These are phyloP conservation scores for Listronotus oregonensis DNA, from an alignment of 1,140 invertebrate species.

Conservation along the genomic window DNA sequence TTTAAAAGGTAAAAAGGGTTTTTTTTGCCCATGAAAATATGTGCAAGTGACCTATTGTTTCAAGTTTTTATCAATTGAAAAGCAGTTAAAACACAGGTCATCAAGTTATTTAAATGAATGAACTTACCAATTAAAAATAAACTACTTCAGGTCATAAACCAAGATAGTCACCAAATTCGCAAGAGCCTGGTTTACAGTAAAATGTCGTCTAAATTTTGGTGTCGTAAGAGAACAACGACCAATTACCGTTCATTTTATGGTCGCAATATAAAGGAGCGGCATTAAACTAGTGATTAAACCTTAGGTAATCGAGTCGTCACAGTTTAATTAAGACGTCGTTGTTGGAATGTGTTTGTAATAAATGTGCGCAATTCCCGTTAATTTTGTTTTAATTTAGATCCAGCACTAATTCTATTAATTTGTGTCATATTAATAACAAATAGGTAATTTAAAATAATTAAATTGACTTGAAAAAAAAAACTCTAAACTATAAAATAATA, in stretches of 20 bases:
- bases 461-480: no score
- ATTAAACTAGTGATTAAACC: constrained; percentile 30
- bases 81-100: no score
- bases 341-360: constrained; percentile 29
- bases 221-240: constrained; percentile 21
- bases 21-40: no score
- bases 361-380: constrained; percentile 18
- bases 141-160: constrained; percentile 3
- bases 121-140: constrained; percentile 1
- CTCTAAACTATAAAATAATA: no score
- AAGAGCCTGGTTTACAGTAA: constrained; percentile 14
- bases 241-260: constrained; percentile 31
- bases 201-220: constrained; percentile 12
- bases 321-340: constrained; percentile 41
- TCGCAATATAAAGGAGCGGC: constrained; percentile 28
- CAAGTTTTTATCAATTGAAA: no score
- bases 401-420: no score
- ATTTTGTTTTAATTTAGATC: constrained; percentile 11
- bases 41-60: no score
- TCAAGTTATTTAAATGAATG: no score
- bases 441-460: no score
- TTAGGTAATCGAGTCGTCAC: constrained; percentile 39
- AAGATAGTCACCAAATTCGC: constrained; percentile 10
- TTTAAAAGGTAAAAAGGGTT: no score
- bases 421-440: no score